These are phyloP conservation scores for Dolichallabes microphthalmus DNA, from an alignment of 2,113 vertebrate genomes.

Conservation along the genomic window DNA sequence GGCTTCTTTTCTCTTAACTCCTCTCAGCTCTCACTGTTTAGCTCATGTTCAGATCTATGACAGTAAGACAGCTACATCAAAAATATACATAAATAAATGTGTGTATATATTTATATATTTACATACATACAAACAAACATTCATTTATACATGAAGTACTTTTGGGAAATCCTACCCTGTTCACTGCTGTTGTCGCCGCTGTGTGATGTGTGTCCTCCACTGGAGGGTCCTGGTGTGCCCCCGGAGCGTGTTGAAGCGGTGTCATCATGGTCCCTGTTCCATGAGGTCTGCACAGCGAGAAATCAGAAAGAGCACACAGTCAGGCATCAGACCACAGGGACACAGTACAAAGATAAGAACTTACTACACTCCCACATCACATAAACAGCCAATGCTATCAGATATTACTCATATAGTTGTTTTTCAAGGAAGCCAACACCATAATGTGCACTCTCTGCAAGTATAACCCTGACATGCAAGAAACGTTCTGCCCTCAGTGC, in stretches of 20 bases:
- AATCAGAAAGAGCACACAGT: constrained; percentile 31
- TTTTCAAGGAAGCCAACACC: constrained; percentile 1
- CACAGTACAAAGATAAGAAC: constrained; percentile 40
- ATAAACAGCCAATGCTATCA: constrained; percentile 45
- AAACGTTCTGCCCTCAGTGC: neutral
- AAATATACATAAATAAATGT: neutral
- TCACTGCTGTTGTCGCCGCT: constrained; percentile 99
- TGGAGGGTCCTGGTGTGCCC: constrained; percentile 95
- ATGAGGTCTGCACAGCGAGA: constrained; percentile 81
- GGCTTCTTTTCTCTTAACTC: neutral
- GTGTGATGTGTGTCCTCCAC: constrained; percentile 96
- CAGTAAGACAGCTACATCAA: neutral
- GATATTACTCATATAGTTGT: constrained; percentile 37
- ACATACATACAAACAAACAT: constrained; percentile 26
- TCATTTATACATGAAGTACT: neutral
- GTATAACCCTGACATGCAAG: neutral
- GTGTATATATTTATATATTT: constrained; percentile 23
- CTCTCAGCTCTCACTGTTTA: neutral
- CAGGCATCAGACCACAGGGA: constrained; percentile 35
- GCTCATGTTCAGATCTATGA: neutral
- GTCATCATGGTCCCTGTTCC: constrained; percentile 99
- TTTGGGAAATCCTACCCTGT: constrained; percentile 84
- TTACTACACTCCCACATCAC: constrained; percentile 29
- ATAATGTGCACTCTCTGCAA: neutral
- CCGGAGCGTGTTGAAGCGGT: constrained; percentile 95